Evolutionary conservation across 2,888 invertebrate genomes (phyloP).

Genomic region (Eledone cirrhosa): DNA sequence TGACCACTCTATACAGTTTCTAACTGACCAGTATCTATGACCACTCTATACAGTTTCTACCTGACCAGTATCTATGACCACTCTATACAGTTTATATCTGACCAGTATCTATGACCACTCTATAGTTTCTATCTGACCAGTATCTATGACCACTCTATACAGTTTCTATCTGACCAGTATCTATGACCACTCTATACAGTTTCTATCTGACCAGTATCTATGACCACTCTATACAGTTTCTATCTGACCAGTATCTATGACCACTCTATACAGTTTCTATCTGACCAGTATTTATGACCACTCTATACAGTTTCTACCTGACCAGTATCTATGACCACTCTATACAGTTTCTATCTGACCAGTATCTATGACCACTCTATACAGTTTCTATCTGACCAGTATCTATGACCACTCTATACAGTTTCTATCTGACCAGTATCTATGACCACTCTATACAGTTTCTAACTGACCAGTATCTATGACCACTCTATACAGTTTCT

Average conservation of each 20-base stretch:
- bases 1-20: slow-evolving; percentile 70
- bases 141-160: slow-evolving; percentile 27
- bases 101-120: slow-evolving; percentile 99
- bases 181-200: slow-evolving; percentile 99
- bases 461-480: slow-evolving; percentile 98
- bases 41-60: slow-evolving; percentile 98
- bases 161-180: slow-evolving; percentile 95
- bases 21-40: slow-evolving; percentile 99
- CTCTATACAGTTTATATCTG: slow-evolving; percentile 78
- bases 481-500: slow-evolving; percentile 99
- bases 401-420: slow-evolving; percentile 99
- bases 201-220: too few relatives aligned
- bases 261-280: slow-evolving; percentile 96
- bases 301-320: slow-evolving; percentile 78
- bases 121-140: too few relatives aligned
- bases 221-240: slow-evolving; percentile 70
- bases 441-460: slow-evolving; percentile 66
- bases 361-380: slow-evolving; percentile 34
- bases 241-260: slow-evolving; percentile 99
- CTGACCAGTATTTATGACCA: too few relatives aligned
- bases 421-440: too few relatives aligned
- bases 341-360: too few relatives aligned
- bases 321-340: slow-evolving; percentile 99
- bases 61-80: too few relatives aligned
- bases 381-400: slow-evolving; percentile 89